Conservation (phyloP, 2,888 invertebrate genomes). For the Eledona agricola region DNA sequence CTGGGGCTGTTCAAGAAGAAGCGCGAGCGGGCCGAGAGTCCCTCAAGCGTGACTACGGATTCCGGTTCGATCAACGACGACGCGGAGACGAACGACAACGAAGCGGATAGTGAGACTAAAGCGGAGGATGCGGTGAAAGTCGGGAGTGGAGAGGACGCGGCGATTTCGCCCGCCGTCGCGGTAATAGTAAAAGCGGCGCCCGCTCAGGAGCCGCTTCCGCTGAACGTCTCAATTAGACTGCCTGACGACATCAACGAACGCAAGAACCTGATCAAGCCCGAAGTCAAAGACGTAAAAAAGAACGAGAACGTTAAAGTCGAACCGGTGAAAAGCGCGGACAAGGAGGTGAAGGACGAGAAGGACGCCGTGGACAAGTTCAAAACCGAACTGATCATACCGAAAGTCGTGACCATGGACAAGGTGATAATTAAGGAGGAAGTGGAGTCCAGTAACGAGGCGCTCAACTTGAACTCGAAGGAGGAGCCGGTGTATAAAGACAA, state of each 20-base stretch:
- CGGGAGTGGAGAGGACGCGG: slow-evolving; percentile 17
- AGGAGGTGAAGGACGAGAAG: slow-evolving; percentile 48
- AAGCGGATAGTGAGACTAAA: slow-evolving; percentile 11
- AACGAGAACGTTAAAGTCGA: slow-evolving; percentile 52
- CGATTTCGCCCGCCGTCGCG: slow-evolving; percentile 28
- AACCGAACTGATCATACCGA: slow-evolving; percentile 71
- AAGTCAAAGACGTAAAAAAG: slow-evolving; percentile 53
- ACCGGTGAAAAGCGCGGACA: slow-evolving; percentile 50
- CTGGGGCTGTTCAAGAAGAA: slow-evolving; percentile 63
- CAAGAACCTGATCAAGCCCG: slow-evolving; percentile 59
- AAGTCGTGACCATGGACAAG: slow-evolving; percentile 67
- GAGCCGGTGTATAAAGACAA: slow-evolving; percentile 49
- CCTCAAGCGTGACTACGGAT: slow-evolving; percentile 84
- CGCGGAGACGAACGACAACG: slow-evolving; percentile 57
- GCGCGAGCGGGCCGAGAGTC: slow-evolving; percentile 69
- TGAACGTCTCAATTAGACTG: slow-evolving; percentile 61
- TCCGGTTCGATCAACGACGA: slow-evolving; percentile 83
- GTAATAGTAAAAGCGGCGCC: slow-evolving; percentile 27
- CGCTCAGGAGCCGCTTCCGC: slow-evolving; percentile 49
- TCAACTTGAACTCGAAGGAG: slow-evolving; percentile 50
- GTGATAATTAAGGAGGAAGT: slow-evolving; percentile 61
- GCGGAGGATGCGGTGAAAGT: slow-evolving; percentile 3
- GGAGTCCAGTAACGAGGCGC: slow-evolving; percentile 54
- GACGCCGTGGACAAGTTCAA: slow-evolving; percentile 63
- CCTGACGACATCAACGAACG: slow-evolving; percentile 61